These are phyloP conservation scores for Nymphicus hollandicus DNA, from an alignment of 2,113 vertebrate species.

Conservation along the genomic window DNA sequence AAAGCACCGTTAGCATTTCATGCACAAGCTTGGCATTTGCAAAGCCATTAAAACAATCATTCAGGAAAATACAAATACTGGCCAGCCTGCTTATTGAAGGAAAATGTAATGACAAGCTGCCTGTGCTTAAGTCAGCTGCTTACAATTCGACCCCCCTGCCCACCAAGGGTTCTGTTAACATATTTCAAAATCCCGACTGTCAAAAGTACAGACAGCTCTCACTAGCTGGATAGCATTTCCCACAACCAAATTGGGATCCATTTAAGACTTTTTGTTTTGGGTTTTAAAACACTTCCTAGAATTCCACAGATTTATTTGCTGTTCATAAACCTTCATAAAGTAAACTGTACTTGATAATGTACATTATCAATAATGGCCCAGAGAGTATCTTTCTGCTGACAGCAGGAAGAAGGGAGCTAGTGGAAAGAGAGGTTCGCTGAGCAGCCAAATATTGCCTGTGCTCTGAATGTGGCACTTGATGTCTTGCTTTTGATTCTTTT, in stretches of 20 bases:
- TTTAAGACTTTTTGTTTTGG: background rate
- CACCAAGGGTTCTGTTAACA: background rate
- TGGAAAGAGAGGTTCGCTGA: background rate
- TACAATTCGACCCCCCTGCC: background rate
- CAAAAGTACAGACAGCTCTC: background rate
- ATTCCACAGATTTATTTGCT: background rate
- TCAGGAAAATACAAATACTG: constrained; percentile 27
- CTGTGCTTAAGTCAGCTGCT: constrained; percentile 22
- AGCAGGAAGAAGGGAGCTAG: background rate
- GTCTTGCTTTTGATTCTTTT: background rate
- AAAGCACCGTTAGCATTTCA: background rate
- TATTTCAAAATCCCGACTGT: background rate
- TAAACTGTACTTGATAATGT: background rate
- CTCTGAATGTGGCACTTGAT: background rate
- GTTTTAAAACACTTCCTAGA: background rate
- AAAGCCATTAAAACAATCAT: constrained; percentile 24
- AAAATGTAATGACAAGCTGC: constrained; percentile 12
- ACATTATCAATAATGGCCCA: background rate
- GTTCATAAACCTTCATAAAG: background rate
- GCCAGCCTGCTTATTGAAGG: background rate
- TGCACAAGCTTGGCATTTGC: constrained; percentile 2
- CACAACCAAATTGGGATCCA: background rate
- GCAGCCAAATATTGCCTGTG: background rate
- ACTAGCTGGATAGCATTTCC: background rate
- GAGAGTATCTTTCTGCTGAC: background rate